Base-by-base conservation (phyloP, 1,140 invertebrate genomes). In the Theocolax elegans region DNA sequence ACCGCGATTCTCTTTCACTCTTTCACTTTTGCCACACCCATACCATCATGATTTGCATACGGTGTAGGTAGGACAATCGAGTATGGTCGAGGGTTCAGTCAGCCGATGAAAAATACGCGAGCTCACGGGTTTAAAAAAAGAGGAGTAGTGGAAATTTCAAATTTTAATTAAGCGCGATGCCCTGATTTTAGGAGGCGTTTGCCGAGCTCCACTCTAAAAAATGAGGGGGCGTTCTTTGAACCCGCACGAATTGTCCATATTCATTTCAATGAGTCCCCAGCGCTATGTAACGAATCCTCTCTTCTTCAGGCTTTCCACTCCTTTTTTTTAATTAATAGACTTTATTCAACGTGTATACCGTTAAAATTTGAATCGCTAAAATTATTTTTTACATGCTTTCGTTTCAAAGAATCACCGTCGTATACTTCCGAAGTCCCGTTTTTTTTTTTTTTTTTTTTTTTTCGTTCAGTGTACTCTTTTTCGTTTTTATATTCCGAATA, bases 161-260 rank as follows among this genome's bases (percentile, higher is more conserved):
- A 64, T 51, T 64, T 64, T 64, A 64, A 64, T 51, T 51, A 38
- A 64, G 13, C 19, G 12, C 17, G 1, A 10, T 63, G 25, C 1
- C 27, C 17, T 21, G n/a, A 49, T 49, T 49, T 31, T 49, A 27
- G 19, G 12, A 48, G 3, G 17, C 44, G 6, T 48, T 48, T 21
- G 1, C 44, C 2, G 44, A 51, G 25, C 12, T 27, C 8, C 40
- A 60, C 58, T 60, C 40, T 60, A 60, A 60, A 60, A 60, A 60
- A 60, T 60, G 25, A 59, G 13, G 9, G 27, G 19, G 9, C 21
- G 42, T 40, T 62, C 42, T 59, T 59, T 62, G 25, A 31, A 12
- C 15, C 15, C 7, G 15, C 25, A 42, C 58, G 25, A 9, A 42
- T 62, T 48, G 25, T 62, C 42, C n/a, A 6, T 49, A 51, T 51